These are phyloP conservation scores for Umimayanthus kanabou DNA, from an alignment of 92 coral and sea anemone genomes.

Conservation along the genomic window DNA sequence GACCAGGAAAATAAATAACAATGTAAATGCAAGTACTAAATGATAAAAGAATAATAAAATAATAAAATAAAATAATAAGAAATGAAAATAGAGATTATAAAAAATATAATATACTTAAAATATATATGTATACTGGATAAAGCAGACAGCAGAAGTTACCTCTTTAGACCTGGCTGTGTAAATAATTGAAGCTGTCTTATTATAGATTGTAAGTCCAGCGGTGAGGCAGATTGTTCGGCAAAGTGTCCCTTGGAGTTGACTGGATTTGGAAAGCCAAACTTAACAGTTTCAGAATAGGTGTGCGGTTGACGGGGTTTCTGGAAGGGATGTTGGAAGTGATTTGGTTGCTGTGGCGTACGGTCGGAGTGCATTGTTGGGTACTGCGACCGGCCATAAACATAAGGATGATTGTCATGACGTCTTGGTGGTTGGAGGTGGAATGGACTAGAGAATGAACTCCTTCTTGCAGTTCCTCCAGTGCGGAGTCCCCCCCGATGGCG, in stretches of 20 bases:
- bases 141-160: slow-evolving; percentile 10
- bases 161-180: slow-evolving; percentile 8
- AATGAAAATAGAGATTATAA: too few relatives aligned
- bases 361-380: slow-evolving; percentile 11
- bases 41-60: too few relatives aligned
- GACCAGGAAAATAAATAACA: slow-evolving; percentile 1
- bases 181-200: slow-evolving; percentile 46
- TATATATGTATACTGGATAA: background rate
- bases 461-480: background rate
- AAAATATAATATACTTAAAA: too few relatives aligned
- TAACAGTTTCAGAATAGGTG: slow-evolving; percentile 33
- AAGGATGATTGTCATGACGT: slow-evolving; percentile 4
- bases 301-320: slow-evolving; percentile 7
- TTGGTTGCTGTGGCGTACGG: background rate
- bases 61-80: too few relatives aligned
- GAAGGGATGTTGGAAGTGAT: slow-evolving; percentile 7
- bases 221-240: slow-evolving; percentile 34
- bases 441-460: background rate
- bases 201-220: slow-evolving; percentile 39
- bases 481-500: slow-evolving; percentile 9
- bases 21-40: background rate
- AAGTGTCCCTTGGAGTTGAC: slow-evolving; percentile 15
- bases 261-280: slow-evolving; percentile 21
- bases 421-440: slow-evolving; percentile 6
- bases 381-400: background rate